Conservation (phyloP, 2,113 vertebrate genomes). For the Hemiscyllium ocellatum region DNA sequence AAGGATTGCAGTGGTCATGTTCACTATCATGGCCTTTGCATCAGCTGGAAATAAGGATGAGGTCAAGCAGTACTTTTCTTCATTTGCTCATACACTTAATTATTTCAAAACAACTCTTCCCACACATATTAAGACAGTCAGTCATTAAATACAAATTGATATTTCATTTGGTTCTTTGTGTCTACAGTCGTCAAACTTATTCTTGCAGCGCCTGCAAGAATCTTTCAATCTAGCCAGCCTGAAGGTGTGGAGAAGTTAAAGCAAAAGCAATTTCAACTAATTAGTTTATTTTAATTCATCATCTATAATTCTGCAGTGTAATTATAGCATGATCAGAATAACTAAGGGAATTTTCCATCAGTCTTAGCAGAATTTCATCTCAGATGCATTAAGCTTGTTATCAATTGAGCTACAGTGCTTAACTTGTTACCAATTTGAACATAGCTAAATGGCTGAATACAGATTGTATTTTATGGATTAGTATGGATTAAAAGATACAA, state of each 20-base stretch:
- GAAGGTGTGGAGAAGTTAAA: background rate
- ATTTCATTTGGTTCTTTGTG: background rate
- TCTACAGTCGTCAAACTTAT: background rate
- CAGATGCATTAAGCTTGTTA: background rate
- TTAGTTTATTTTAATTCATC: constrained; percentile 20
- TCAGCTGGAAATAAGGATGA: too few species aligned
- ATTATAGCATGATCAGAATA: background rate
- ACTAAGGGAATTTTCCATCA: background rate
- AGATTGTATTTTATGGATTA: background rate
- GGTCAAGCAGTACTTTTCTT: background rate
- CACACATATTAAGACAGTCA: background rate
- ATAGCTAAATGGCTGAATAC: background rate
- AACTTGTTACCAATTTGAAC: background rate
- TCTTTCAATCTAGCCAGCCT: background rate
- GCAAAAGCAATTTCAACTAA: background rate
- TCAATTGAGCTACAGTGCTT: background rate
- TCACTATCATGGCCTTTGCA: too few species aligned
- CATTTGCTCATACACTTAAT: background rate
- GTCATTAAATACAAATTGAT: background rate
- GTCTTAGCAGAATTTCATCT: background rate
- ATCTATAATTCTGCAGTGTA: background rate
- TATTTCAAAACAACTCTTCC: constrained; percentile 5
- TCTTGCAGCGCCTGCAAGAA: background rate
- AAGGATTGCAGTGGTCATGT: too few species aligned
- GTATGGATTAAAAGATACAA: background rate